Evolutionary conservation across 2,888 invertebrate species (phyloP), one percentile per base, ranked within the genome.

Genomic region (Iselma pallidipennis): DNA sequence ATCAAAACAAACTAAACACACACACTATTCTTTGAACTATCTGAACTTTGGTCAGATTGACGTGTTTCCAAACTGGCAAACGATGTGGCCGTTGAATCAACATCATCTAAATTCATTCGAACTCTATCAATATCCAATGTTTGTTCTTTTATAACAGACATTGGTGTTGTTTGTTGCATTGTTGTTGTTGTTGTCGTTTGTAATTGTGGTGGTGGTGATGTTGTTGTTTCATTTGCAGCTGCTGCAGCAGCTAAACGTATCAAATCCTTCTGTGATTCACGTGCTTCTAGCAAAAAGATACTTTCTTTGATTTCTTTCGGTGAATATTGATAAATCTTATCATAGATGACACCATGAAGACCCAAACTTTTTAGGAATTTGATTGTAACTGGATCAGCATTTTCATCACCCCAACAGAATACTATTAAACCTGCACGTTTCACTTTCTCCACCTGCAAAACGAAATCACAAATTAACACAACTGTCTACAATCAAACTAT

Each of bases 331-430:
- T 94, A 92, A 72, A 94, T 90, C 81, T 96, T 94, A 81, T 99
- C 98, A 78, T 96, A 98, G 76, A 98, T 98, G 59, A 99, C 92
- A 49, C 95, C 98, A 78, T 99, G 95, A 31, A 98, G 86, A 1
- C 96, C 96, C 74, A 96, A 85, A 66, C 90, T 87, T 80, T 96
- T 96, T 29, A 98, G 86, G 76, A 90, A 88, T 74, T 89, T 89
- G 57, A 97, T 94, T 1, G 91, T 94, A 45, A 89, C 89, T 67
- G 90, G 90, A 80, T 94, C 91, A 74, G 96, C 96, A 78, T 95
- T 95, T 75, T 96, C 95, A 73, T 97, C 96, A 25, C 98, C 98
- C 98, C 98, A 98, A 76, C 96, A 96, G 82, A 98, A 98, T 66
- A 96, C 88, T 4, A 96, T 89, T 56, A 98, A 85, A 10, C 93